phyloP scores from a whole-genome alignment of 2,888 invertebrate genomes.

The Dinocampus coccinellae region DNA sequence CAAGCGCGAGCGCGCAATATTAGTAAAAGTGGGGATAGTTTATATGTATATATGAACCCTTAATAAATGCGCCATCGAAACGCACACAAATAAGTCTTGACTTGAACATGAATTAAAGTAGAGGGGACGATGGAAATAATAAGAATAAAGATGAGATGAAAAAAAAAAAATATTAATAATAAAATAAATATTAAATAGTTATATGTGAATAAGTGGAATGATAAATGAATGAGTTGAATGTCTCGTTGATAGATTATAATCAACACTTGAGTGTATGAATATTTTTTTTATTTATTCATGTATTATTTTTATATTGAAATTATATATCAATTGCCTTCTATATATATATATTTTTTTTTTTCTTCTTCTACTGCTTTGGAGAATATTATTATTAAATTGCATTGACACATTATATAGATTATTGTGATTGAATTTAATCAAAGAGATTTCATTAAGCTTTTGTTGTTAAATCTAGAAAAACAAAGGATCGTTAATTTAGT shows the following conservation, averaged over 20 bases:
- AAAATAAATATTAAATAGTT: too few relatives aligned
- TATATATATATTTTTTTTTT: constrained; percentile 18
- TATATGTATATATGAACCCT: constrained; percentile 50
- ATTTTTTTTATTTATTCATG: constrained; percentile 11
- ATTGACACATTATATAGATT: background rate
- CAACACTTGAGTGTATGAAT: constrained; percentile 22
- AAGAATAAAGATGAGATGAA: constrained; percentile 16
- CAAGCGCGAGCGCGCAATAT: constrained; percentile 41
- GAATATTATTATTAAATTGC: background rate
- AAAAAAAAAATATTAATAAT: background rate
- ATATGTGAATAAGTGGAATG: too few relatives aligned
- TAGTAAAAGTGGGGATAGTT: constrained; percentile 46
- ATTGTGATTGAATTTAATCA: background rate
- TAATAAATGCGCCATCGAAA: constrained; percentile 60
- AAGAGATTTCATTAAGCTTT: background rate
- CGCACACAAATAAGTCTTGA: constrained; percentile 34
- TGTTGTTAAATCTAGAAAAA: background rate
- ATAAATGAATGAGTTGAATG: constrained; percentile 10
- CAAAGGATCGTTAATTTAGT: background rate
- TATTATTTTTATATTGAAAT: background rate
- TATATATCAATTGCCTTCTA: constrained; percentile 6
- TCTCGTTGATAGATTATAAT: constrained; percentile 24
- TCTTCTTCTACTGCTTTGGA: background rate
- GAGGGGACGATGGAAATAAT: constrained; percentile 23
- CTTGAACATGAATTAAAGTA: constrained; percentile 36